Base-by-base conservation (phyloP, 2,113 vertebrate genomes). In the Shinisaurus crocodilurus region DNA sequence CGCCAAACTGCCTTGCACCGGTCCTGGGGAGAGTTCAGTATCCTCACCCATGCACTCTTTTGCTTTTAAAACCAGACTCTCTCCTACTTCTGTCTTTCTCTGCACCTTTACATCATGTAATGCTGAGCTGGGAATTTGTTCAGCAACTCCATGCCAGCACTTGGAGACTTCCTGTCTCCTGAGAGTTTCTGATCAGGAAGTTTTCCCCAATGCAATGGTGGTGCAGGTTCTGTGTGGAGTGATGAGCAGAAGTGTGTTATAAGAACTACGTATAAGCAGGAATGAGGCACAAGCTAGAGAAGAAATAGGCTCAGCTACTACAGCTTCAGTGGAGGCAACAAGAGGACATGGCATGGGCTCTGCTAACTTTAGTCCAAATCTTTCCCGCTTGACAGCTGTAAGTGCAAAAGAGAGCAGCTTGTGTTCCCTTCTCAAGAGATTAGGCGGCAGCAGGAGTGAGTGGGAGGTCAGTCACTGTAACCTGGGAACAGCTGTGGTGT, bases 381-480 rank as follows among this genome's bases (percentile, higher is more conserved):
- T 50, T 69, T 48, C 37, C 34, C 34, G 82, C 74, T 70, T 90
- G 82, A 34, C 82, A 90, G n/a, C 43, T 85, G 45, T 85, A 90
- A 79, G 82, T 79, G 82, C 70, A 76, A 85, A 85, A 77, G 72
- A 79, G 82, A 90, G 60, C 89, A 90, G 89, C 89, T 90, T 80
- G 75, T 34, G 43, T 69, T 80, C 65, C n/a, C 65, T 60, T 90
- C 43, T 37, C 48, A 32, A 80, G 82, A 70, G 83, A 90, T 70
- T 27, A 80, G 83, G 45, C n/a, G 23, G 75, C 82, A 90, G 89
- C 48, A 86, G 89, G 63, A 70, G 29, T 70, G 75, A 86, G 89
- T 80, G 65, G 89, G 83, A 86, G 82, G 82, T 85, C 82, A 85
- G 82, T 85, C 32, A 18, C 25, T 40, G 29, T 89, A 89, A 69